These are phyloP conservation scores for Sciurus carolinensis DNA, from an alignment of 2,797 vertebrate species.

Conservation along the genomic window DNA sequence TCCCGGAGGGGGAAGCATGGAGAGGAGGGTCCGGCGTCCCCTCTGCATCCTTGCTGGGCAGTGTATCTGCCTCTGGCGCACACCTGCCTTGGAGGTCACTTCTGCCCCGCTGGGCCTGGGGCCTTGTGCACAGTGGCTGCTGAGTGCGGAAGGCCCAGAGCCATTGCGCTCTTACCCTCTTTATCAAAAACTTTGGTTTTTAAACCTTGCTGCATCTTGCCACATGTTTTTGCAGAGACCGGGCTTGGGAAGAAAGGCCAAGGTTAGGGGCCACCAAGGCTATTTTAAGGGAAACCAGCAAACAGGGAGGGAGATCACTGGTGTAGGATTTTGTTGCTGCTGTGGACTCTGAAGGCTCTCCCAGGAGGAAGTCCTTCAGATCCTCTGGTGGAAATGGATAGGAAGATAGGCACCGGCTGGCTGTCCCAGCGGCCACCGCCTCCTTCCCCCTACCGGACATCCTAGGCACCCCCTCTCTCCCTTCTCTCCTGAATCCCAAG, in stretches of 20 bases:
- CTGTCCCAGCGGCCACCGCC: neutral
- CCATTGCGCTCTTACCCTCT: neutral
- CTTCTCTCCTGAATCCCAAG: slow-evolving; percentile 82
- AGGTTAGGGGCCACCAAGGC: neutral
- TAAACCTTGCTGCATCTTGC: neutral
- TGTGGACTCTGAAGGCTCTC: neutral
- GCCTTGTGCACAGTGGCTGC: neutral
- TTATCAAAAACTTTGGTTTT: neutral
- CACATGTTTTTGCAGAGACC: neutral
- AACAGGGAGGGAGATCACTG: rapidly evolving
- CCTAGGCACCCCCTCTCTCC: slow-evolving; percentile 83
- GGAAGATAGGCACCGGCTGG: neutral
- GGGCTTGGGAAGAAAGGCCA: neutral
- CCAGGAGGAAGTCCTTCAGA: neutral
- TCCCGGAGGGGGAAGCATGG: neutral
- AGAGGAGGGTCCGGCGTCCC: neutral
- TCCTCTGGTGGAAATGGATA: rapidly evolving
- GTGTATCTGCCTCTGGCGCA: neutral
- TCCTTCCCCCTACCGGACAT: neutral
- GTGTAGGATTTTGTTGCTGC: neutral
- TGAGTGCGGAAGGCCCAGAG: too few relatives aligned
- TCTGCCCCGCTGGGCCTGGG: neutral
- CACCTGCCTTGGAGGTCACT: neutral
- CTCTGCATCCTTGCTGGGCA: neutral
- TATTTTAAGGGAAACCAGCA: neutral